phyloP scores from a whole-genome alignment of 2,888 invertebrate species.

The Pterostichus niger region DNA sequence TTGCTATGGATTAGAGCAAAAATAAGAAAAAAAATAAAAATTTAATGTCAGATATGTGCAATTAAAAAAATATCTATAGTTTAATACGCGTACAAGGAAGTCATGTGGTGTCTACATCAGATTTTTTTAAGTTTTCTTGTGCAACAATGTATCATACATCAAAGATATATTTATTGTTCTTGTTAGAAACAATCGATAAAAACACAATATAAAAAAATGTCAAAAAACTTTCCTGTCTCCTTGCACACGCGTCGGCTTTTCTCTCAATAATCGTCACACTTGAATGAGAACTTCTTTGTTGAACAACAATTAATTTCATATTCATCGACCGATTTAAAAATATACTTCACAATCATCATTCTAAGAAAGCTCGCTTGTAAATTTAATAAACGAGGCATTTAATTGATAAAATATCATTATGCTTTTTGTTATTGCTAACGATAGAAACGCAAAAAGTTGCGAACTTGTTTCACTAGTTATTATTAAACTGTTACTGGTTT shows the following conservation, averaged over 20 bases:
- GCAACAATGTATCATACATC: too few species aligned
- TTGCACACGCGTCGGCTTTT: not conserved
- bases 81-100: too few species aligned
- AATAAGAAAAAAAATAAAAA: too few species aligned
- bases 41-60: too few species aligned
- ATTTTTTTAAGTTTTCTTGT: too few species aligned
- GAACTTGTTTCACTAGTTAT: slow-evolving; percentile 2
- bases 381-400: slow-evolving; percentile 61
- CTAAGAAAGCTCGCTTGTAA: slow-evolving; percentile 31
- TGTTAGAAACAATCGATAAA: not conserved
- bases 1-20: too few species aligned
- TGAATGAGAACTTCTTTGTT: not conserved
- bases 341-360: slow-evolving; percentile 40
- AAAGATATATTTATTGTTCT: not conserved
- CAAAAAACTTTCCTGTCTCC: not conserved
- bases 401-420: slow-evolving; percentile 63
- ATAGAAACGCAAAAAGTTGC: slow-evolving; percentile 16
- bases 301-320: slow-evolving; percentile 40
- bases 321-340: not conserved
- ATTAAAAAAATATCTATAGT: too few species aligned
- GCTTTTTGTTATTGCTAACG: slow-evolving; percentile 52
- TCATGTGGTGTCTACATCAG: too few species aligned
- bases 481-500: slow-evolving; percentile 36
- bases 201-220: not conserved
- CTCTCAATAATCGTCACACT: not conserved